Conservation (phyloP, 2,797 vertebrate genomes). For the Orestias chungarensis region DNA sequence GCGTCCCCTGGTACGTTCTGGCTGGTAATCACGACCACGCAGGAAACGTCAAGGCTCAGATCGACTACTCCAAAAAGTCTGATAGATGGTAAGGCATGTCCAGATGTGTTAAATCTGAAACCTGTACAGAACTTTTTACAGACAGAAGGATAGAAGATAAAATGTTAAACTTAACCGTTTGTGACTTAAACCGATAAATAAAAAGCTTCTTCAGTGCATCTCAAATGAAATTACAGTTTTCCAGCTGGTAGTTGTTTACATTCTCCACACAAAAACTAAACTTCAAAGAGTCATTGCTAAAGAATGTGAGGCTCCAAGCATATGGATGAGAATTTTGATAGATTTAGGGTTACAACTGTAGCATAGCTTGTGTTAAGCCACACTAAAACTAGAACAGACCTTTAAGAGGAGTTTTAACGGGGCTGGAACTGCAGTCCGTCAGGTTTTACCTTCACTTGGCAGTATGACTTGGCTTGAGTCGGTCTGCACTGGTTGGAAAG, state of each 20-base stretch:
- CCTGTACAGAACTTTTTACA: neutral
- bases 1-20: constrained; percentile 89
- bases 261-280: neutral
- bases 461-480: neutral
- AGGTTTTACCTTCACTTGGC: neutral
- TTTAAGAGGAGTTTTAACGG: neutral
- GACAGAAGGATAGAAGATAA: neutral
- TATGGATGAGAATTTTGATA: neutral
- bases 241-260: neutral
- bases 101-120: neutral
- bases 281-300: neutral
- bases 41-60: constrained; percentile 90
- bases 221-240: too few species aligned
- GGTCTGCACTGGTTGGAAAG: neutral
- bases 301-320: neutral
- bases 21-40: constrained; percentile 94
- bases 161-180: neutral
- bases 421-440: neutral
- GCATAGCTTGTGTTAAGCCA: neutral
- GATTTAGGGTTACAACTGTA: neutral
- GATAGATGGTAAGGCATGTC: constrained; percentile 84
- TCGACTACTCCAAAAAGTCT: constrained; percentile 86
- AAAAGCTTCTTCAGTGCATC: too few species aligned
- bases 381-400: neutral
- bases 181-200: too few species aligned